Evolutionary conservation across 1,140 invertebrate genomes (phyloP).

Genomic region (Scaptomyza montana): DNA sequence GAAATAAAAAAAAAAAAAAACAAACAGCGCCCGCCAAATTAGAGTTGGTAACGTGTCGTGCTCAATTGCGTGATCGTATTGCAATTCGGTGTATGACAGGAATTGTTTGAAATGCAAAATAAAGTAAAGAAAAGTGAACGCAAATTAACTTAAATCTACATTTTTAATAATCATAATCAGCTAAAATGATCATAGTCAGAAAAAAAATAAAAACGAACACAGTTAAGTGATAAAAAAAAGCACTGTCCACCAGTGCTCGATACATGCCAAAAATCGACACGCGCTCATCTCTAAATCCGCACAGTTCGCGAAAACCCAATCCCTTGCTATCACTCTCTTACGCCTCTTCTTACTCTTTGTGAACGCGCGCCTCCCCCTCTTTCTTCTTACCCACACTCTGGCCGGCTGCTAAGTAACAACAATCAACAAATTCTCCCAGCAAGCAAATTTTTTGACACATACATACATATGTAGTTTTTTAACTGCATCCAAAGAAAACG

Average conservation of each 20-base stretch:
- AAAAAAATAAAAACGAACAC: no score
- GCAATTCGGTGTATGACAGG: no score
- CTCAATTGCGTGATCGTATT: neutral
- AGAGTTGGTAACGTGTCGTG: neutral
- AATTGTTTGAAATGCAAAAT: no score
- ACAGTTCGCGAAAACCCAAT: slow-evolving; percentile 16
- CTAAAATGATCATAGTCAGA: no score
- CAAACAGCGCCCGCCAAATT: slow-evolving; percentile 15
- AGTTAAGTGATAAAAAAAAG: no score
- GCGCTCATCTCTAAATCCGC: neutral
- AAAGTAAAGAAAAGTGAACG: no score
- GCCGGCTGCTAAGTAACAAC: slow-evolving; percentile 72
- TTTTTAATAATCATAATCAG: no score
- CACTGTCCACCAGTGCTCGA: no score
- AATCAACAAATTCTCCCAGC: slow-evolving; percentile 68
- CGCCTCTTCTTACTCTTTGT: neutral
- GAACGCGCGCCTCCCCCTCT: neutral
- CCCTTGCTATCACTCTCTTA: slow-evolving; percentile 15
- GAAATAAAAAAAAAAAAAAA: slow-evolving; percentile 50
- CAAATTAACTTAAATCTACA: no score
- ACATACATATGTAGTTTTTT: neutral
- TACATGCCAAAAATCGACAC: no score
- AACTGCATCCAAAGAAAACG: slow-evolving; percentile 33
- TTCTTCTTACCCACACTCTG: slow-evolving; percentile 5
- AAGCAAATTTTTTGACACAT: slow-evolving; percentile 37